Percentiles rank a stretch among this genome's conserved stretches.
These are phyloP conservation scores for Tragopan temminckii DNA, from an alignment of 2,797 vertebrate species.

Conservation along the genomic window DNA sequence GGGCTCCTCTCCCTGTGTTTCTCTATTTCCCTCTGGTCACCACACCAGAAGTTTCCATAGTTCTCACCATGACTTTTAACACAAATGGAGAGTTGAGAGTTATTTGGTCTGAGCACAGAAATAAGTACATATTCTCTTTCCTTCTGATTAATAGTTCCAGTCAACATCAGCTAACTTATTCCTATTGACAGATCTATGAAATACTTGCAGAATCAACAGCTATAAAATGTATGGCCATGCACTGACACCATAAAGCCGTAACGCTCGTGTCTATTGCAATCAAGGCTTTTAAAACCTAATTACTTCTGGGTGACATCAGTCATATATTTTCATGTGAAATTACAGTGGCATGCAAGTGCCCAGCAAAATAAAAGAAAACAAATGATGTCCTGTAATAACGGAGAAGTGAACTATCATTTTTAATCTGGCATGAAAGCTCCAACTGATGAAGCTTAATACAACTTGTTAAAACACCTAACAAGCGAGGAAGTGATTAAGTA, in stretches of 20 bases:
- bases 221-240: slow-evolving; percentile 47
- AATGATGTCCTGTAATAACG: slow-evolving; percentile 67
- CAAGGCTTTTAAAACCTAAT: slow-evolving; percentile 80
- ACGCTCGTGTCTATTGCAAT: slow-evolving; percentile 67
- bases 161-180: slow-evolving; percentile 70
- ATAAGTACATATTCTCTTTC: slow-evolving; percentile 31
- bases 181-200: slow-evolving; percentile 79
- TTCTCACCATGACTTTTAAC: background rate
- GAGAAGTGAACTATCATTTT: slow-evolving; percentile 73
- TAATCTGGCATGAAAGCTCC: slow-evolving; percentile 70
- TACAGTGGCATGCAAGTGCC: slow-evolving; percentile 62
- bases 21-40: background rate
- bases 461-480: slow-evolving; percentile 79
- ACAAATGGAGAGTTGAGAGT: background rate
- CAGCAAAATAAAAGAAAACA: slow-evolving; percentile 76
- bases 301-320: slow-evolving; percentile 77
- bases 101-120: background rate
- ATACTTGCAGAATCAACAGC: slow-evolving; percentile 78
- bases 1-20: background rate
- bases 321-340: slow-evolving; percentile 76
- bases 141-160: slow-evolving; percentile 70
- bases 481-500: slow-evolving; percentile 72
- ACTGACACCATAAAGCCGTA: slow-evolving; percentile 66
- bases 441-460: slow-evolving; percentile 74
- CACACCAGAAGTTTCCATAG: background rate